A percentile compares a stretch with the other conserved stretches of the same genome.
Conservation (phyloP, 2,797 vertebrate genomes). For the Syngnathus acus region DNA sequence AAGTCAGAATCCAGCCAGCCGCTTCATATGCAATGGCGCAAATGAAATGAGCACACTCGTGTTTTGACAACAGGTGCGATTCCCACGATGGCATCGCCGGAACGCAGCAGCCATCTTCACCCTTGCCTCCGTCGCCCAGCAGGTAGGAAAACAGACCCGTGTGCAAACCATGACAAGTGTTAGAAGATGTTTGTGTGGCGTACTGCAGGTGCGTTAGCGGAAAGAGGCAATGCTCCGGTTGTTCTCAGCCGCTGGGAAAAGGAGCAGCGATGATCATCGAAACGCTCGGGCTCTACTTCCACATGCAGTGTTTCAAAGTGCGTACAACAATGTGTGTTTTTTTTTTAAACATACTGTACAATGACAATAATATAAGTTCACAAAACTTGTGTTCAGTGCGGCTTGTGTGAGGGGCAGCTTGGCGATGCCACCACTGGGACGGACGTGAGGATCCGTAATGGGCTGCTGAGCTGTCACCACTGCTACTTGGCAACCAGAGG, state of each 20-base stretch:
- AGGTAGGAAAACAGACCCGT: conserved; percentile 64
- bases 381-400: conserved; percentile 70
- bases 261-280: conserved; percentile 98
- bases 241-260: conserved; percentile 85
- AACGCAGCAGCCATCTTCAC: conserved; percentile 62
- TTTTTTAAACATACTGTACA: too few species aligned
- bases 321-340: background rate
- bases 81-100: conserved; percentile 75
- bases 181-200: conserved; percentile 6
- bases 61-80: conserved; percentile 69
- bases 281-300: conserved; percentile 88
- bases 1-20: too few species aligned
- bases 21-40: background rate
- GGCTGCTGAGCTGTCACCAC: conserved; percentile 89
- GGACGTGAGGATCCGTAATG: conserved; percentile 92
- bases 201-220: conserved; percentile 84
- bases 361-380: too few species aligned
- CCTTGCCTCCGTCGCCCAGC: conserved; percentile 81
- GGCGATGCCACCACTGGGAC: conserved; percentile 86
- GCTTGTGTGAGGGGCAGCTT: conserved; percentile 85
- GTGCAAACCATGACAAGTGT: background rate
- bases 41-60: background rate
- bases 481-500: conserved; percentile 90
- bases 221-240: conserved; percentile 89
- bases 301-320: conserved; percentile 96